These are phyloP conservation scores for Acropora tenuis DNA, from an alignment of 64 coral and sea anemone genomes.

Conservation along the genomic window DNA sequence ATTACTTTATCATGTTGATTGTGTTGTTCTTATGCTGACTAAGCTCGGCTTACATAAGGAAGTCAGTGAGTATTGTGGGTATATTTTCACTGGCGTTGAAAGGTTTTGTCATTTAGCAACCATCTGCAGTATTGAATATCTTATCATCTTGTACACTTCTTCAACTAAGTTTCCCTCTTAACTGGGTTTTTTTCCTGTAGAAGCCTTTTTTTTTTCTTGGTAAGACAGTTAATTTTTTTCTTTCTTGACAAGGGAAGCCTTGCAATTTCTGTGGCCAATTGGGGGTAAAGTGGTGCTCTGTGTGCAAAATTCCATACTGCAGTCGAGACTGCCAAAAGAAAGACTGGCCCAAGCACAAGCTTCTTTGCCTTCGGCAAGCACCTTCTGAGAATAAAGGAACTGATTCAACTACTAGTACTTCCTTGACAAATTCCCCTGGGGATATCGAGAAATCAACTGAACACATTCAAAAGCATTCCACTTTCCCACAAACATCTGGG, in stretches of 20 bases:
- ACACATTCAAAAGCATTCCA: neutral
- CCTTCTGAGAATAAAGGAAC: neutral
- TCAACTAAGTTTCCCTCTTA: no score
- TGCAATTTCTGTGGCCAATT: conserved; percentile 72
- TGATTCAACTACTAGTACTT: neutral
- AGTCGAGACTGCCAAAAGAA: conserved; percentile 84
- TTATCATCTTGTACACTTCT: no score
- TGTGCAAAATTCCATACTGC: conserved; percentile 92
- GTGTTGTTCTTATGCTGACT: no score
- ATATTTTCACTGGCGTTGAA: no score
- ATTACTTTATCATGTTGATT: neutral
- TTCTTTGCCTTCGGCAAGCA: conserved; percentile 33
- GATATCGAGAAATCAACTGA: neutral
- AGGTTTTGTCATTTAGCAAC: no score
- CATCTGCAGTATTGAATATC: no score
- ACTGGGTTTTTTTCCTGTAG: neutral
- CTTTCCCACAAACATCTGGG: neutral
- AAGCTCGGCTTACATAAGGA: no score
- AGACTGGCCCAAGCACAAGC: conserved; percentile 84
- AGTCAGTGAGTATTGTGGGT: no score
- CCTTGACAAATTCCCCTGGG: neutral
- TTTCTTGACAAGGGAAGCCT: conserved; percentile 22
- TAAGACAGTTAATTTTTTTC: neutral
- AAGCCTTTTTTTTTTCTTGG: neutral
- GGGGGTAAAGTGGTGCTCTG: conserved; percentile 74